Conservation (phyloP, 2,113 vertebrate genomes). For the Paramormyrops kingsleyae region DNA sequence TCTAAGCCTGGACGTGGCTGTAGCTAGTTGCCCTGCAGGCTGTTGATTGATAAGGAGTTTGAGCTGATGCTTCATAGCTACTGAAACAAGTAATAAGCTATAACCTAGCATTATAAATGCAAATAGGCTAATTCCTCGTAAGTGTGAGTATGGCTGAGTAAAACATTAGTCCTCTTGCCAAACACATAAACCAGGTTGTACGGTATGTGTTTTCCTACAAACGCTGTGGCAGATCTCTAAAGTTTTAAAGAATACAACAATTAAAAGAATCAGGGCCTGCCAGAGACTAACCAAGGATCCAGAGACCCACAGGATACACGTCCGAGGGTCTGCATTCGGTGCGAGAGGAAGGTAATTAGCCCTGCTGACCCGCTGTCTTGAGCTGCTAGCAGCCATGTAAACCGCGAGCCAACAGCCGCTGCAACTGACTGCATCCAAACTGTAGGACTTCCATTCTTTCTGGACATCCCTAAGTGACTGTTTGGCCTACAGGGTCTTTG, state of each 20-base stretch:
- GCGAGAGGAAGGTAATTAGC: constrained; percentile 2
- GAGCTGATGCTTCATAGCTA: background rate
- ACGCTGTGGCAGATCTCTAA: background rate
- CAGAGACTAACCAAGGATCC: background rate
- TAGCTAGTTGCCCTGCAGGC: background rate
- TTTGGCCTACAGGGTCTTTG: background rate
- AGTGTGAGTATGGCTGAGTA: background rate
- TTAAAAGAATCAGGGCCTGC: background rate
- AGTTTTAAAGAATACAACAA: background rate
- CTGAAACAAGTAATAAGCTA: background rate
- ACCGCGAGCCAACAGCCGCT: background rate
- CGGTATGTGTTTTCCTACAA: background rate
- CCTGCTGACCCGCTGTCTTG: background rate
- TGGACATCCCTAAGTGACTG: background rate
- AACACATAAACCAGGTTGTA: background rate
- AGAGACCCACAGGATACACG: background rate
- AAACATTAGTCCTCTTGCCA: background rate
- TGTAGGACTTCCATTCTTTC: background rate
- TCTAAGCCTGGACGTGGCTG: background rate
- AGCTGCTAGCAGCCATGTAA: background rate
- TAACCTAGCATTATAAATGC: background rate
- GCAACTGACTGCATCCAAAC: background rate
- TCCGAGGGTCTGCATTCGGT: background rate
- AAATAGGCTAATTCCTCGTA: background rate
- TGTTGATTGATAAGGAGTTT: background rate